phyloP scores from a whole-genome alignment of 1,140 invertebrate genomes.

The Berghia stephanieae region DNA sequence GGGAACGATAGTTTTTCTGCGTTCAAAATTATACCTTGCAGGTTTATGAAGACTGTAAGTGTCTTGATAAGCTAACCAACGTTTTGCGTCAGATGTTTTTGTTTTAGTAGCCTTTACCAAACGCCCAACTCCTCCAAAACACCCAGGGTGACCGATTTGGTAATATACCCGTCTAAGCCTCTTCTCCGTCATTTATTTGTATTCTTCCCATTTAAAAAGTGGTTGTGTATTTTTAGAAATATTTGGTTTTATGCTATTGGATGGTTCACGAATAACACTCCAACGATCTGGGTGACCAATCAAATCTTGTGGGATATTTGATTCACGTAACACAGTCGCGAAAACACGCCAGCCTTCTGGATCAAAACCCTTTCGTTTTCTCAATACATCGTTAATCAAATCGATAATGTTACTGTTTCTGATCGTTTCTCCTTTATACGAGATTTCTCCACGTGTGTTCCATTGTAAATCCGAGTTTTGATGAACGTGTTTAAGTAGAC shows the following conservation, averaged over 20 bases:
- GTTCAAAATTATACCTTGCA: too few species aligned
- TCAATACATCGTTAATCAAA: conserved; percentile 5
- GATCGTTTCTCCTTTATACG: neutral
- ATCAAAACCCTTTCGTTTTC: conserved; percentile 4
- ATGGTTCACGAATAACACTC: neutral
- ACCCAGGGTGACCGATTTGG: neutral
- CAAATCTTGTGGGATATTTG: conserved; percentile 7
- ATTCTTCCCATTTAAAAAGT: too few species aligned
- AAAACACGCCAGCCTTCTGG: neutral
- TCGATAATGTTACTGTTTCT: conserved; percentile 13
- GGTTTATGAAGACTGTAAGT: conserved; percentile 37
- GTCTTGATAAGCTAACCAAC: conserved; percentile 34
- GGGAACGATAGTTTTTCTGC: conserved; percentile 24
- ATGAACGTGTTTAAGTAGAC: conserved; percentile 3
- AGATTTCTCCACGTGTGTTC: conserved; percentile 15
- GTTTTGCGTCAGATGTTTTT: neutral
- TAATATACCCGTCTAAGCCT: too few species aligned
- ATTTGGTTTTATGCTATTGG: too few species aligned
- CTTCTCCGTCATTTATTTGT: too few species aligned
- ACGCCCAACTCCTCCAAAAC: conserved; percentile 1
- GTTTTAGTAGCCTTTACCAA: neutral
- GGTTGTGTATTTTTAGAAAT: too few species aligned
- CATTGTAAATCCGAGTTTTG: neutral
- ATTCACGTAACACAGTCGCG: neutral
- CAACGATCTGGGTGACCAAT: conserved; percentile 9